Percentiles rank a stretch among this genome's conserved stretches.
phyloP scores from a whole-genome alignment of 53 echinoderm and acorn worm species.

The Stichopus horrens region DNA sequence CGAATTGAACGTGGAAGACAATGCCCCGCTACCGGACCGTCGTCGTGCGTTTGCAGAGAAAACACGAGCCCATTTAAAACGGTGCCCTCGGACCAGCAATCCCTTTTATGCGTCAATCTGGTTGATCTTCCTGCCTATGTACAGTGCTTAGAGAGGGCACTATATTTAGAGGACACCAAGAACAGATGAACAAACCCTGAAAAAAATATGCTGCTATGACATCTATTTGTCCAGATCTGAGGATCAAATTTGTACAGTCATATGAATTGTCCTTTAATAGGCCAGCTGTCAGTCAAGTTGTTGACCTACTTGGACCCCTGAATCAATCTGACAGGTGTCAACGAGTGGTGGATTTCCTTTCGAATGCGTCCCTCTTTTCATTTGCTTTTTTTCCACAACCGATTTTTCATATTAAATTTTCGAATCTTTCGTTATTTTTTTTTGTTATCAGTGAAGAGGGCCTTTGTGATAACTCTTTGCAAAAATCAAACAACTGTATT shows the following conservation, averaged over 20 bases:
- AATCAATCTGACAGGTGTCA: slow-evolving; percentile 31
- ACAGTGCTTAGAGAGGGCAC: too few relatives aligned
- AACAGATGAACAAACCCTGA: too few relatives aligned
- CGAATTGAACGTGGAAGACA: too few relatives aligned
- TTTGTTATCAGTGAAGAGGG: neutral
- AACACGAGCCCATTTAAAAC: too few relatives aligned
- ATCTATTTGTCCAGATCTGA: slow-evolving; percentile 31
- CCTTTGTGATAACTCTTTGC: too few relatives aligned
- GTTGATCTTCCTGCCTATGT: too few relatives aligned
- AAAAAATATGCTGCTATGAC: neutral
- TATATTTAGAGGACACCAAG: too few relatives aligned
- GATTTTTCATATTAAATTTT: neutral
- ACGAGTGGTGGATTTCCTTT: neutral
- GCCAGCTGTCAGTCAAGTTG: slow-evolving; percentile 23
- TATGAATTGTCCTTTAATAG: neutral
- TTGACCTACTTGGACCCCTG: slow-evolving; percentile 16
- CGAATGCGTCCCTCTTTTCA: neutral
- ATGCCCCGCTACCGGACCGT: too few relatives aligned
- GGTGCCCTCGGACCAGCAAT: too few relatives aligned
- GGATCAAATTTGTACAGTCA: neutral
- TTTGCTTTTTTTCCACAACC: neutral
- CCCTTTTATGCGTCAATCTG: too few relatives aligned
- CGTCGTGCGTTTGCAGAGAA: too few relatives aligned
- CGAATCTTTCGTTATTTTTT: neutral
- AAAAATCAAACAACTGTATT: too few relatives aligned